A percentile compares a stretch with the other conserved stretches of the same genome.
phyloP scores from a whole-genome alignment of 2,888 invertebrate species.

The Eumacrocentrus americanus region DNA sequence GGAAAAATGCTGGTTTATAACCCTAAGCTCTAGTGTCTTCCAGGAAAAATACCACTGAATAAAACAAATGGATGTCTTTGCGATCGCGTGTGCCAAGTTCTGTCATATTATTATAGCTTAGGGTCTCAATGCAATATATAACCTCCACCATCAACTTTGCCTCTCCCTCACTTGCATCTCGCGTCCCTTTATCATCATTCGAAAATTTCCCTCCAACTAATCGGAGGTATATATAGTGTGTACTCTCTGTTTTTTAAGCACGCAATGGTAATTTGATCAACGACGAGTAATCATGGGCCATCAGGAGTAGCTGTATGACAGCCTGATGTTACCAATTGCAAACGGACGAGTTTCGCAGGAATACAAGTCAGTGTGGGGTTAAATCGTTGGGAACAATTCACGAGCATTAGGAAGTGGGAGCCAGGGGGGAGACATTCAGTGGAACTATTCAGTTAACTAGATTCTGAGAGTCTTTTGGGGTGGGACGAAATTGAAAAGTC shows the following conservation, averaged over 20 bases:
- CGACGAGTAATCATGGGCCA: neutral
- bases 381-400: neutral
- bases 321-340: neutral
- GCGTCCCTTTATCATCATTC: neutral
- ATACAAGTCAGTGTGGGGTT: neutral
- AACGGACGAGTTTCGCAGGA: neutral
- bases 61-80: slow-evolving; percentile 2
- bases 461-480: too few species aligned
- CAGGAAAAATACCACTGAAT: slow-evolving; percentile 7
- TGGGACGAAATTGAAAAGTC: too few species aligned
- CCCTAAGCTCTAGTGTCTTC: slow-evolving; percentile 1
- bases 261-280: neutral
- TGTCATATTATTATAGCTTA: neutral
- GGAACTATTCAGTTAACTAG: too few species aligned
- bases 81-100: slow-evolving; percentile 7
- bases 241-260: neutral
- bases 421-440: neutral
- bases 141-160: neutral
- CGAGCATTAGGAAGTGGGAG: neutral
- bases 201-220: too few species aligned
- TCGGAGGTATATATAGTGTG: neutral
- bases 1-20: too few species aligned
- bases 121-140: neutral
- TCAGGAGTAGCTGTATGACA: neutral
- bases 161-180: too few species aligned